Evolutionary conservation across 2,113 vertebrate genomes (phyloP).

Genomic region (Ibidorhyncha struthersii): DNA sequence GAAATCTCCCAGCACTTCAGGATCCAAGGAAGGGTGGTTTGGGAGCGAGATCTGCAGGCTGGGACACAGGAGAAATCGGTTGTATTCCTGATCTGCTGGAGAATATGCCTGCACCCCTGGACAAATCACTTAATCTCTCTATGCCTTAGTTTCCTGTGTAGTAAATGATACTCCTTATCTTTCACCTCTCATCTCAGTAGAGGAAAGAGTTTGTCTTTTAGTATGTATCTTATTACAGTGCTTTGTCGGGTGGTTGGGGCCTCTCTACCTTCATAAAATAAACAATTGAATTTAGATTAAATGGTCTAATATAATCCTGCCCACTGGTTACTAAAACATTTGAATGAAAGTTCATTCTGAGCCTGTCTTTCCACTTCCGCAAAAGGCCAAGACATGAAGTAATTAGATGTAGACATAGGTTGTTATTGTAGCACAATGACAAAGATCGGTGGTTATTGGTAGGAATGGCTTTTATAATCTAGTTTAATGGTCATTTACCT

Average conservation of each 20-base stretch:
- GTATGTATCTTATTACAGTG: background rate
- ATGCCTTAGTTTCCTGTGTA: background rate
- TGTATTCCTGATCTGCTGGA: background rate
- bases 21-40: background rate
- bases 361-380: conserved; percentile 40
- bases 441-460: conserved; percentile 60
- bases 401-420: conserved; percentile 38
- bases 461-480: conserved; percentile 52
- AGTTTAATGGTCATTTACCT: conserved; percentile 68
- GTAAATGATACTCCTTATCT: conserved; percentile 21
- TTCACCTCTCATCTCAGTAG: background rate
- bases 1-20: background rate
- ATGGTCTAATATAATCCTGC: conserved; percentile 6
- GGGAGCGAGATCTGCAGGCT: background rate
- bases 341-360: conserved; percentile 43
- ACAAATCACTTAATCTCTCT: background rate
- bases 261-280: conserved; percentile 27
- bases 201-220: background rate
- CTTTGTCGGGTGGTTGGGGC: background rate
- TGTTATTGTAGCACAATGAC: conserved; percentile 42
- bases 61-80: background rate
- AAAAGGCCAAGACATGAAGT: conserved; percentile 12
- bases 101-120: background rate
- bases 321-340: conserved; percentile 41
- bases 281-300: conserved; percentile 50